phyloP scores from a whole-genome alignment of 2,113 vertebrate species.

The Amphilophus citrinellus region DNA sequence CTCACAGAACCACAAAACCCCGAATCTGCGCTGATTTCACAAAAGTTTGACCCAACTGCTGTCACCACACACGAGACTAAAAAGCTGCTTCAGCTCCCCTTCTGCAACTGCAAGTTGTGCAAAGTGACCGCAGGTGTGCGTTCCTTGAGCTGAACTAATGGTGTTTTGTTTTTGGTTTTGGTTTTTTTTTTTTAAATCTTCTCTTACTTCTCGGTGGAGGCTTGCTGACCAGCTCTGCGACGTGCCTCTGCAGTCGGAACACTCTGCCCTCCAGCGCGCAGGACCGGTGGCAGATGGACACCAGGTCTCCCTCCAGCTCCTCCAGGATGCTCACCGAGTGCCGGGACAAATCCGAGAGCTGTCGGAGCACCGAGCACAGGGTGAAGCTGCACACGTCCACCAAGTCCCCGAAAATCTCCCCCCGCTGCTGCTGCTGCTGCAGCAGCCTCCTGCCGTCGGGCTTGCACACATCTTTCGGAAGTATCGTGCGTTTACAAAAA shows the following conservation, averaged over 20 bases:
- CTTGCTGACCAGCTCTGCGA: constrained; percentile 72
- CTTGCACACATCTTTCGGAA: constrained; percentile 80
- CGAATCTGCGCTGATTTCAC: not conserved
- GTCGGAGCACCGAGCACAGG: constrained; percentile 79
- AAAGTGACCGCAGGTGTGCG: constrained; percentile 42
- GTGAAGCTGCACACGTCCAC: constrained; percentile 79
- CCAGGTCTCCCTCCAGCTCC: constrained; percentile 82
- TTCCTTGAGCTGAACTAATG: not conserved
- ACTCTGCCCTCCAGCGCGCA: constrained; percentile 79
- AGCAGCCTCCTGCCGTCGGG: constrained; percentile 44
- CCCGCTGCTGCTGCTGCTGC: constrained; percentile 17
- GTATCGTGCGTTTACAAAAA: constrained; percentile 81
- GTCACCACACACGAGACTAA: not conserved
- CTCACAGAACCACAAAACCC: not conserved
- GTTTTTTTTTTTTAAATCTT: not conserved
- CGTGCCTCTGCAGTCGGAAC: constrained; percentile 74
- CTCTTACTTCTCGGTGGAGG: constrained; percentile 77
- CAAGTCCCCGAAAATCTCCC: constrained; percentile 72
- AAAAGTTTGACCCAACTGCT: constrained; percentile 18
- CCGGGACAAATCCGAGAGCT: constrained; percentile 84
- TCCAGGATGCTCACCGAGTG: constrained; percentile 82
- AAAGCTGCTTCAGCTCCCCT: not conserved
- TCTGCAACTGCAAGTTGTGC: not conserved
- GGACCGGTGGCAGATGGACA: constrained; percentile 77
- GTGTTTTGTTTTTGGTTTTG: not conserved